Conservation (phyloP, 2,113 vertebrate genomes). For the Phalacrocorax pelagicus region DNA sequence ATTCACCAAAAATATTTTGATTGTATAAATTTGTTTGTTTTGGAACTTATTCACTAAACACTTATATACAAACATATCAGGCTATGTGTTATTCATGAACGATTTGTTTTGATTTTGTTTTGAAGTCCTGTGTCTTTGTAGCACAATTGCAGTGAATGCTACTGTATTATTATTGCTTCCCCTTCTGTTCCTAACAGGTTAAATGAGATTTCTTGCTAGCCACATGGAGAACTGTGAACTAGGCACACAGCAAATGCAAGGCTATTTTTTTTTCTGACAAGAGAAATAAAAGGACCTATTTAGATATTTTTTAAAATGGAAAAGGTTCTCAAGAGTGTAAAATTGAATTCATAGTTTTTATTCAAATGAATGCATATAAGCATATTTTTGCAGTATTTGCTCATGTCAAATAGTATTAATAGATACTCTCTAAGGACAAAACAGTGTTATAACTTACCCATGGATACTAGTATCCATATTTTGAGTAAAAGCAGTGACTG, state of each 20-base stretch:
- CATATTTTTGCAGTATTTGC: not conserved
- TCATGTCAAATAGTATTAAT: not conserved
- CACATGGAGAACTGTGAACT: not conserved
- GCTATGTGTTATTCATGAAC: slow-evolving; percentile 2
- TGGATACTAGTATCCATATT: not conserved
- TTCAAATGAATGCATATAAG: not conserved
- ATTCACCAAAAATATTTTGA: not conserved
- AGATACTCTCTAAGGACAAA: not conserved
- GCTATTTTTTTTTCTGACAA: not conserved
- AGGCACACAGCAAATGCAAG: not conserved
- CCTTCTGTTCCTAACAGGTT: not conserved
- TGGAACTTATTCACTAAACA: not conserved
- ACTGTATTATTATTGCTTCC: not conserved
- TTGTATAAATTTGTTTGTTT: slow-evolving; percentile 3
- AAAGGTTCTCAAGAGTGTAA: not conserved
- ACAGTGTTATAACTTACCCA: not conserved
- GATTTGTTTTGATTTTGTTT: not conserved
- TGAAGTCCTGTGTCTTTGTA: not conserved
- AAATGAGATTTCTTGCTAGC: not conserved
- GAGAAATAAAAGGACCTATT: not conserved
- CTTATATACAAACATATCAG: not conserved
- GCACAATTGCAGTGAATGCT: not conserved
- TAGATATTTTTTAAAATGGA: not conserved
- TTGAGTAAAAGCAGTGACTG: not conserved
- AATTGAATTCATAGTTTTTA: not conserved